A percentile compares a stretch with the other conserved stretches of the same genome.
phyloP scores from a whole-genome alignment of 1,140 invertebrate species.

The Sarcophaga bullata region DNA sequence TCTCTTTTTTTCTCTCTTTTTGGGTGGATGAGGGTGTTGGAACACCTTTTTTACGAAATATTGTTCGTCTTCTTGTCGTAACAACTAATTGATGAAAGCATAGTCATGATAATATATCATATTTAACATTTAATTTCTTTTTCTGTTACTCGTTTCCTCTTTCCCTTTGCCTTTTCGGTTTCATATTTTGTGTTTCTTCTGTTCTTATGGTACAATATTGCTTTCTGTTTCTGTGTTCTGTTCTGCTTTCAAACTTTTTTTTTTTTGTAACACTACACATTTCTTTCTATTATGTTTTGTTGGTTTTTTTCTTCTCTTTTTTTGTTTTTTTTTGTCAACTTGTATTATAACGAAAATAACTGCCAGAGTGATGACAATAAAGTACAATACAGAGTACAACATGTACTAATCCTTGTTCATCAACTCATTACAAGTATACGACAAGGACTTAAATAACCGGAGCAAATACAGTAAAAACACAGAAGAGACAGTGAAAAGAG shows the following conservation, averaged over 20 bases:
- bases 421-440: conserved; percentile 41
- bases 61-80: neutral
- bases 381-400: conserved; percentile 8
- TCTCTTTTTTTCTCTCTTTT: neutral
- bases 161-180: neutral
- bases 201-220: neutral
- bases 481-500: too few relatives aligned
- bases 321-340: neutral
- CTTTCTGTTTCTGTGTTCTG: too few relatives aligned
- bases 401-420: conserved; percentile 40
- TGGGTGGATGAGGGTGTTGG: too few relatives aligned
- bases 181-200: neutral
- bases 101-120: conserved; percentile 24
- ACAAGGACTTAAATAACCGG: conserved; percentile 63
- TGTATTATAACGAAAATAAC: conserved; percentile 11
- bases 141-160: neutral
- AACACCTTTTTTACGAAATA: neutral
- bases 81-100: conserved; percentile 23
- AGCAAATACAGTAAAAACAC: neutral
- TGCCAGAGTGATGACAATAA: conserved; percentile 14
- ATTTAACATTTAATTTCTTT: conserved; percentile 24
- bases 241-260: too few relatives aligned
- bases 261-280: too few relatives aligned
- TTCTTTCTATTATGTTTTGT: neutral
- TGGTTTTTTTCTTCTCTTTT: neutral